Evolutionary conservation across 2,888 invertebrate species (phyloP).

Genomic region (Oithona nana): DNA sequence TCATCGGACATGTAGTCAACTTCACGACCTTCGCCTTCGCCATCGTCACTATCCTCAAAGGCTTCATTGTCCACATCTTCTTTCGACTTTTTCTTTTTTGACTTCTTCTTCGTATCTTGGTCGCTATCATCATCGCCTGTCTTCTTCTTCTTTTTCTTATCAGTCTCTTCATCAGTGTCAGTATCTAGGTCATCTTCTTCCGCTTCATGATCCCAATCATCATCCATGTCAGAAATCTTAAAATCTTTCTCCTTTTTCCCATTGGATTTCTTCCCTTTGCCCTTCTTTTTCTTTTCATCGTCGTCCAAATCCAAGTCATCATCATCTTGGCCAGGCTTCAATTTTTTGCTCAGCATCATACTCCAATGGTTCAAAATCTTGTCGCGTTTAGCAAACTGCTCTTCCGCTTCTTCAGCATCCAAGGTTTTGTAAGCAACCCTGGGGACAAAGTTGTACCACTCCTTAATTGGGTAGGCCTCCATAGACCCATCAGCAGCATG

Average conservation of each 20-base stretch:
- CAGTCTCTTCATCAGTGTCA: conserved; percentile 30
- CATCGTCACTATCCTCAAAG: conserved; percentile 88
- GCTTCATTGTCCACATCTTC: conserved; percentile 70
- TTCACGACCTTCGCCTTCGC: conserved; percentile 86
- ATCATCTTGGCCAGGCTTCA: conserved; percentile 52
- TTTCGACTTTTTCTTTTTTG: conserved; percentile 43
- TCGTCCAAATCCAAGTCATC: conserved; percentile 24
- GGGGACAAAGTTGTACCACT: conserved; percentile 89
- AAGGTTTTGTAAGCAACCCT: conserved; percentile 59
- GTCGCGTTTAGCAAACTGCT: conserved; percentile 80
- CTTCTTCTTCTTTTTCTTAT: conserved; percentile 42
- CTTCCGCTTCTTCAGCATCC: conserved; percentile 93
- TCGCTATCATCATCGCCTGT: conserved; percentile 19
- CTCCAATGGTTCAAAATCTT: conserved; percentile 90
- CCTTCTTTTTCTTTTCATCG: conserved; percentile 21
- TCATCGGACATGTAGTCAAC: conserved; percentile 73
- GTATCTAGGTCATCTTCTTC: conserved; percentile 52
- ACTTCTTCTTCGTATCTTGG: conserved; percentile 15
- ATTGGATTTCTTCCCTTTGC: conserved; percentile 29
- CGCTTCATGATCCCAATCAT: conserved; percentile 53
- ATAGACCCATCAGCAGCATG: conserved; percentile 87
- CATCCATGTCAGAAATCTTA: conserved; percentile 82
- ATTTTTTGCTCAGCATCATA: conserved; percentile 72
- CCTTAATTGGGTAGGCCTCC: conserved; percentile 82
- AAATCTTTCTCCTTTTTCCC: conserved; percentile 34